These are phyloP conservation scores for Lamellibrachia luymesi DNA, from an alignment of 1,140 invertebrate genomes.

Conservation along the genomic window DNA sequence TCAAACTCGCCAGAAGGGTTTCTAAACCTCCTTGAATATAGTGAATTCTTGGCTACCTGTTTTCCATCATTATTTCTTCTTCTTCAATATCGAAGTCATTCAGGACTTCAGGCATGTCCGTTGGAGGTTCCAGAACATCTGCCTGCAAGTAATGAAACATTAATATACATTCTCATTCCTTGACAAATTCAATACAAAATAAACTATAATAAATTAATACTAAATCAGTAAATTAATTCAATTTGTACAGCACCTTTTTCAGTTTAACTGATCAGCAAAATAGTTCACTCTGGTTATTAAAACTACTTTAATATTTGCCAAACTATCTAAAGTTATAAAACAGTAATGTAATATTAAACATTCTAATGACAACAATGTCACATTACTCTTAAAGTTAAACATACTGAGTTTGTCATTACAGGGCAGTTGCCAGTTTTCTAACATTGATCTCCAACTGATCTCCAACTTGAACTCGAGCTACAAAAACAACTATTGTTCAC, in stretches of 20 bases:
- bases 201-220: background rate
- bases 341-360: background rate
- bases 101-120: constrained; percentile 74
- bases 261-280: no score
- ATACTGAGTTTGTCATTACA: no score
- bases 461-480: no score
- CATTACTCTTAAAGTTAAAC: background rate
- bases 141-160: constrained; percentile 34
- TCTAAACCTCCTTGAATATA: background rate
- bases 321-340: background rate
- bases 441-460: no score
- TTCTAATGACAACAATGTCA: background rate
- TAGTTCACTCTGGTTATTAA: background rate
- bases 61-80: constrained; percentile 76
- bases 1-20: no score
- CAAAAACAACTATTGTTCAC: background rate
- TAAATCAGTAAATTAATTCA: no score
- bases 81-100: constrained; percentile 70
- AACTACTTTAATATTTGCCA: background rate
- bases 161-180: background rate
- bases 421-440: no score
- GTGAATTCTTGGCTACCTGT: constrained; percentile 56
- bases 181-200: background rate
- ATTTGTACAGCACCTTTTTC: background rate
- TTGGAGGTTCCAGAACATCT: constrained; percentile 66